Conservation (phyloP, 2,888 invertebrate genomes). For the Camponotus fellah region DNA sequence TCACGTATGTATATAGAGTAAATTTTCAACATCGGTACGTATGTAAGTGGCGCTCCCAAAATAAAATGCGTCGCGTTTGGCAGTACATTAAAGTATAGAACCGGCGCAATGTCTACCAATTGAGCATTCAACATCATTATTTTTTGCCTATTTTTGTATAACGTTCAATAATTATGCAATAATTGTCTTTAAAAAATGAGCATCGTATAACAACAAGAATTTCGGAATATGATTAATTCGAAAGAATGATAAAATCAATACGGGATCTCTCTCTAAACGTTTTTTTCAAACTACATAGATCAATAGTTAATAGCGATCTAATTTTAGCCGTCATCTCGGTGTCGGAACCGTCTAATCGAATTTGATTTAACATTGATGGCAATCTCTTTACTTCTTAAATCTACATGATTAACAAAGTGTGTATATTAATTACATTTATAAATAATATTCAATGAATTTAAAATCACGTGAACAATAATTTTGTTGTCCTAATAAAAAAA, state of each 20-base stretch:
- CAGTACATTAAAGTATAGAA: constrained; percentile 64
- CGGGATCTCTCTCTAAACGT: constrained; percentile 32
- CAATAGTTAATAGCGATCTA: constrained; percentile 63
- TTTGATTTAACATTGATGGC: constrained; percentile 7
- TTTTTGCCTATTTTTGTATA: background rate
- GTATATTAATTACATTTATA: background rate
- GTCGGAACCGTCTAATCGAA: constrained; percentile 64
- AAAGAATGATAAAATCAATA: background rate
- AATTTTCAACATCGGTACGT: constrained; percentile 79
- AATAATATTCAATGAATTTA: background rate
- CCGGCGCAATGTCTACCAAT: constrained; percentile 28
- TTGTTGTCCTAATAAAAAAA: background rate
- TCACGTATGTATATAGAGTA: constrained; percentile 57
- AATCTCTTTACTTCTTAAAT: background rate
- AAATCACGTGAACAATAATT: background rate
- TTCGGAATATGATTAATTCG: background rate
- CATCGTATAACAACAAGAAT: background rate
- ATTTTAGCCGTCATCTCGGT: constrained; percentile 71
- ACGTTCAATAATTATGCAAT: background rate
- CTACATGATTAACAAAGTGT: background rate
- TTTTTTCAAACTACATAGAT: constrained; percentile 64
- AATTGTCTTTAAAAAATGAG: background rate
- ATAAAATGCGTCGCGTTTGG: constrained; percentile 82
- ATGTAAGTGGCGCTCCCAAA: constrained; percentile 83
- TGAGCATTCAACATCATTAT: constrained; percentile 8